Percentiles rank a stretch among this genome's conserved stretches.
Evolutionary conservation across 1,140 invertebrate species (phyloP).

Genomic region (Bombus consobrinus): DNA sequence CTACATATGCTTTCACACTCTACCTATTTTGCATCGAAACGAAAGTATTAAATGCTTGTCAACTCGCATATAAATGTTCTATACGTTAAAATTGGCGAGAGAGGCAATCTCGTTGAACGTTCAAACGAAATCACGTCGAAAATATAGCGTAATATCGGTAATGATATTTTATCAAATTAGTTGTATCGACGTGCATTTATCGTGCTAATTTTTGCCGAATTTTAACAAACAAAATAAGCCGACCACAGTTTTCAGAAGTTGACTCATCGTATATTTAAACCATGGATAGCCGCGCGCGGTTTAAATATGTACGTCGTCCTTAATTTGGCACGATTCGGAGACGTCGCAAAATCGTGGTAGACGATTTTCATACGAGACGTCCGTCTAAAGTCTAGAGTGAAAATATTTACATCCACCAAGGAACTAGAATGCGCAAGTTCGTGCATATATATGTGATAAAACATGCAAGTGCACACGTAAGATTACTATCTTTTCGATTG

Average conservation of each 20-base stretch:
- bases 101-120: background rate
- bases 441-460: background rate
- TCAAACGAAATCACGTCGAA: background rate
- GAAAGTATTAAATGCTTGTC: slow-evolving; percentile 40
- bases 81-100: background rate
- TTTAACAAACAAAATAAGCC: background rate
- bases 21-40: slow-evolving; percentile 49
- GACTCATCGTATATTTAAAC: slow-evolving; percentile 12
- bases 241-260: slow-evolving; percentile 16
- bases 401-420: background rate
- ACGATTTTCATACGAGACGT: background rate
- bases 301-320: slow-evolving; percentile 20
- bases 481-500: slow-evolving; percentile 20
- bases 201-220: background rate
- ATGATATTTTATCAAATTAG: no score
- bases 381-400: background rate
- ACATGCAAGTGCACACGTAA: background rate
- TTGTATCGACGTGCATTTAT: background rate
- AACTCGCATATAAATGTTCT: background rate
- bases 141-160: background rate
- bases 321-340: slow-evolving; percentile 16
- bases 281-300: slow-evolving; percentile 15
- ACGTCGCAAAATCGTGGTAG: background rate
- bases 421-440: background rate
- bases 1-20: slow-evolving; percentile 59